A percentile compares a stretch with the other conserved stretches of the same genome.
phyloP scores from a whole-genome alignment of 1,140 invertebrate genomes.

The Drosophila sp. region DNA sequence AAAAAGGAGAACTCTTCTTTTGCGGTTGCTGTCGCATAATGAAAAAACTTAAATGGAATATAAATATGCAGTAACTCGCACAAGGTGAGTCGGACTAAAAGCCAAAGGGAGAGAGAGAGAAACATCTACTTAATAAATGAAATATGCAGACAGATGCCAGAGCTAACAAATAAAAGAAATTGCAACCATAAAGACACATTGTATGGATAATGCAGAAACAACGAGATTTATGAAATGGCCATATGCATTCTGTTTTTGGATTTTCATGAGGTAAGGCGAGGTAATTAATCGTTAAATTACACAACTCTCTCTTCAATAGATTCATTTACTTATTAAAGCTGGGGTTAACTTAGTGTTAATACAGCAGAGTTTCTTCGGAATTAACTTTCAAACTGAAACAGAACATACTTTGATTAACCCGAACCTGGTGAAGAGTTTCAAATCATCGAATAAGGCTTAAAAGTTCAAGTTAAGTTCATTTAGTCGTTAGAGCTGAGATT shows the following conservation, averaged over 20 bases:
- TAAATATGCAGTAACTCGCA: conserved; percentile 49
- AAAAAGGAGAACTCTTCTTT: conserved; percentile 27
- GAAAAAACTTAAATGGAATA: conserved; percentile 74
- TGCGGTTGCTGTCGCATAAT: conserved; percentile 49
- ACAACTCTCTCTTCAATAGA: no score
- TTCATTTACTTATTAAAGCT: no score
- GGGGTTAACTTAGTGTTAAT: no score
- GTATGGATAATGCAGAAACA: background rate
- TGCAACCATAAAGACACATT: background rate
- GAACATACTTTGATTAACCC: no score
- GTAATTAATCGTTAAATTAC: no score
- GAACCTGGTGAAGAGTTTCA: no score
- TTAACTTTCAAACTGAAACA: no score
- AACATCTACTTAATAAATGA: conserved; percentile 14
- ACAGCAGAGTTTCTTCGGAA: no score
- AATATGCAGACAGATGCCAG: conserved; percentile 7
- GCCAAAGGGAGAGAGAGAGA: background rate
- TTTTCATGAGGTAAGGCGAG: background rate
- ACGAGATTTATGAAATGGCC: background rate
- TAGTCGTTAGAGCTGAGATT: no score
- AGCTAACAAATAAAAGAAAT: background rate
- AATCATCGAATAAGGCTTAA: no score
- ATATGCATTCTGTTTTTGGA: background rate
- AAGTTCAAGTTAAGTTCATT: no score
- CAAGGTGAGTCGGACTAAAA: conserved; percentile 16